These are phyloP conservation scores for Eulithis testata DNA, from an alignment of 2,888 invertebrate species.

Conservation along the genomic window DNA sequence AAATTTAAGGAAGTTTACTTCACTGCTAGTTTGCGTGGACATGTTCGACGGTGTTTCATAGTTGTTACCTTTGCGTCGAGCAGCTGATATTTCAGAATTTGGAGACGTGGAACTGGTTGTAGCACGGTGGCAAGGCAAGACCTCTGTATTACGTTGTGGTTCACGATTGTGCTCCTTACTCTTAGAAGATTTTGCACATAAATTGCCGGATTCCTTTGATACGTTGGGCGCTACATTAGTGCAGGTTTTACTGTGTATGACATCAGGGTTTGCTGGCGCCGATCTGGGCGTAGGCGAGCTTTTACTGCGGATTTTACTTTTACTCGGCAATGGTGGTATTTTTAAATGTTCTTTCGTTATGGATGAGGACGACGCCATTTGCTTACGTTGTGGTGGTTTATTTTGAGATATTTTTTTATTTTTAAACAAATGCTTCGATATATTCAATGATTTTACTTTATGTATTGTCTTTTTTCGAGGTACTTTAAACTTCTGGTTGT, in stretches of 20 bases:
- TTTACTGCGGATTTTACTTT: conserved; percentile 49
- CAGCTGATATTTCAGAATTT: conserved; percentile 50
- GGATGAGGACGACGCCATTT: conserved; percentile 46
- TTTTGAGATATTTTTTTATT: conserved; percentile 33
- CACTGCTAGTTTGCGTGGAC: conserved; percentile 69
- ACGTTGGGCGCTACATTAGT: conserved; percentile 10
- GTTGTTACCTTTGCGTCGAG: conserved; percentile 38
- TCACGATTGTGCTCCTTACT: conserved; percentile 14
- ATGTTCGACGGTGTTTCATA: conserved; percentile 53
- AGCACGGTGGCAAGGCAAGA: conserved; percentile 38
- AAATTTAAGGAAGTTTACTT: conserved; percentile 67
- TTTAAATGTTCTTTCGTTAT: conserved; percentile 45
- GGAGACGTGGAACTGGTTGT: conserved; percentile 49
- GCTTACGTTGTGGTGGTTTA: conserved; percentile 24
- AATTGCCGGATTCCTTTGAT: conserved; percentile 6
- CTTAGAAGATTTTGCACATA: conserved; percentile 22
- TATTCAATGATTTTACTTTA: conserved; percentile 76
- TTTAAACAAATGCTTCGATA: conserved; percentile 63
- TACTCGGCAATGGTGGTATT: conserved; percentile 28
- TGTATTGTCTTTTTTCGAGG: conserved; percentile 60
- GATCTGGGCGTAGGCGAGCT: conserved; percentile 58
- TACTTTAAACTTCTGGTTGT: conserved; percentile 39
- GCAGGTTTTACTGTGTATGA: conserved; percentile 13
- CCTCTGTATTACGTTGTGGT: conserved; percentile 14
- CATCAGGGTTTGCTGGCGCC: conserved; percentile 19